Base-by-base conservation (phyloP, 2,797 vertebrate species). In the Kryptolebias ocellatus region DNA sequence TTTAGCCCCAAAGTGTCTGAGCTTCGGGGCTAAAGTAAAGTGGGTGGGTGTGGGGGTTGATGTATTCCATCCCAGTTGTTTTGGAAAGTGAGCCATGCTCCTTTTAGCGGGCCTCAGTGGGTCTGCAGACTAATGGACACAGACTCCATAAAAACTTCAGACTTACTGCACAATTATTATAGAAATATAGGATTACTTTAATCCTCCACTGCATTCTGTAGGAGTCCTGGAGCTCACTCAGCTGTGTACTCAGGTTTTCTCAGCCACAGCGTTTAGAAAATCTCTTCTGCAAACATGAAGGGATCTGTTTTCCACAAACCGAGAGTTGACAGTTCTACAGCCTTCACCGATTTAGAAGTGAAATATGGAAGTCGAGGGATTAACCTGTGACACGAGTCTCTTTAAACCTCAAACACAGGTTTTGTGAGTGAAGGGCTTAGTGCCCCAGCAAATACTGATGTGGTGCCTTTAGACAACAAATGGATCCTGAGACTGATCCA, bases 101-200 rank as follows among this genome's bases (percentile, higher is more conserved):
- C 45, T 42, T 49, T 76, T 24, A 45, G 8, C 28, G 20, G 24
- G 14, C 45, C 45, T 70, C 18, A 17, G 44, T 12, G 37, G 60
- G 37, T 44, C 59, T 31, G 6, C 29, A 27, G 6, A 28, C 34
- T 1, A 44, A 53, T 66, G 57, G 24, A 60, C 44, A 53, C 28
- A 53, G 53, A 55, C 37, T 60, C 61, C 54, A 15, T 67, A 67
- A 69, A 15, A 64, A 53, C 34, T 12, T 42, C 49, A 31, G 28
- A 53, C 64, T 64, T 58, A 54, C 67, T 53, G 6, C 50, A 47
- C 47, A 57, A 66, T 74, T 34, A 53, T 67, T 72, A 60, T 69
- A 72, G 47, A 78, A 77, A 78, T 66, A 55, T 56, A 39, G 65
- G 72, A 87, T 80, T 84, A 84, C 60, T 63, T 9, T 79, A 79